Percentiles rank a stretch among this genome's conserved stretches.
These are phyloP conservation scores for Palythoa caribaeorum DNA, from an alignment of 92 coral and sea anemone genomes.

Conservation along the genomic window DNA sequence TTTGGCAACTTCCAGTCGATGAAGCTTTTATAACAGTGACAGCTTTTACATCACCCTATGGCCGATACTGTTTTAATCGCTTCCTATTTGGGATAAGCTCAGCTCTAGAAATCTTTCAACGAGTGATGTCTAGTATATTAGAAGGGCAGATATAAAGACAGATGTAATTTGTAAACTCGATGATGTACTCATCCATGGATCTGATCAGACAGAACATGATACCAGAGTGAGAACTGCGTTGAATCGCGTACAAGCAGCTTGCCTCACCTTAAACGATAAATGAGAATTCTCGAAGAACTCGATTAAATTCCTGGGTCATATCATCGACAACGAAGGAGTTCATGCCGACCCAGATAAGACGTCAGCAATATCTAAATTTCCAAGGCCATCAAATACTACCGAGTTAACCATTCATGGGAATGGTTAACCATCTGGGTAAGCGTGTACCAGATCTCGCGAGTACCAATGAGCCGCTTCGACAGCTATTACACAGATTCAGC, in stretches of 20 bases:
- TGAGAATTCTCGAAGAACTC: conserved; percentile 53
- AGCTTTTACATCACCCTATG: too few species aligned
- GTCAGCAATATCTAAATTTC: conserved; percentile 62
- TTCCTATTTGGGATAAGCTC: too few species aligned
- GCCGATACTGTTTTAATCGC: too few species aligned
- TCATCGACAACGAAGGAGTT: conserved; percentile 52
- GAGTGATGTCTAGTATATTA: too few species aligned
- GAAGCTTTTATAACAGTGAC: too few species aligned
- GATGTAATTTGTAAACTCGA: too few species aligned
- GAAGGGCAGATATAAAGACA: too few species aligned
- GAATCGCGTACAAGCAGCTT: conserved; percentile 50
- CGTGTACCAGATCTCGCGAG: conserved; percentile 63
- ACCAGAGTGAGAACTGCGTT: conserved; percentile 36
- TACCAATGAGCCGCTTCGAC: conserved; percentile 64
- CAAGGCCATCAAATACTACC: conserved; percentile 39
- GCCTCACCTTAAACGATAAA: conserved; percentile 61
- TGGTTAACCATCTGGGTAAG: conserved; percentile 80
- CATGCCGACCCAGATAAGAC: conserved; percentile 68
- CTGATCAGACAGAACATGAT: conserved; percentile 51
- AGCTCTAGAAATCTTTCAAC: too few species aligned
- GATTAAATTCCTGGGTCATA: conserved; percentile 61
- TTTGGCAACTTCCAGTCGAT: too few species aligned
- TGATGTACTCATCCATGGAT: too few species aligned
- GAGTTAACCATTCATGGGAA: conserved; percentile 67
- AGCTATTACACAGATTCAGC: conserved; percentile 53